Evolutionary conservation across 2,113 vertebrate species (phyloP).

Genomic region (Eidolon helvum): DNA sequence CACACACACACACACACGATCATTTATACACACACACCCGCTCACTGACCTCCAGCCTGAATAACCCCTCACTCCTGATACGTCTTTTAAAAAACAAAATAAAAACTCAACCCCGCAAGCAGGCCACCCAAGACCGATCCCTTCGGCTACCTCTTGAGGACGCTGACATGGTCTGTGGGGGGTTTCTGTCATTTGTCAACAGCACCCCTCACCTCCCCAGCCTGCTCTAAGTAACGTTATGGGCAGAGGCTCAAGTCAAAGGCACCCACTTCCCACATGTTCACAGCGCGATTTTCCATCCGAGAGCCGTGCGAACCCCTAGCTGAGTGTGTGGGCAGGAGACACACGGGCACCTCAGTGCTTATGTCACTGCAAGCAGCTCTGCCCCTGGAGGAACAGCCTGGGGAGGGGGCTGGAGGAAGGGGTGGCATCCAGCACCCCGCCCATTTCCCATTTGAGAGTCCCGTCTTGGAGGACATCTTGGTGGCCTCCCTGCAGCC

Average conservation of each 20-base stretch:
- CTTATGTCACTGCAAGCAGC: background rate
- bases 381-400: background rate
- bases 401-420: too few species aligned
- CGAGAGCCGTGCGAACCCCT: background rate
- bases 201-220: background rate
- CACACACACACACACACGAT: too few species aligned
- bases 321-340: background rate
- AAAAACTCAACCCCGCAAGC: background rate
- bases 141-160: background rate
- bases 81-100: background rate
- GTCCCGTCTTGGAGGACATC: background rate
- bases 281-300: background rate
- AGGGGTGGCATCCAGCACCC: background rate
- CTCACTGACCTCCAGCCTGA: background rate
- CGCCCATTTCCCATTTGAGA: background rate
- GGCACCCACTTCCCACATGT: background rate
- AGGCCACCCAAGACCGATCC: background rate
- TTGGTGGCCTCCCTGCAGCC: background rate
- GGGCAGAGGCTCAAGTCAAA: background rate
- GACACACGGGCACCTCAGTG: background rate
- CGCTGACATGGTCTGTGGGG: rapidly evolving
- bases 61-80: background rate
- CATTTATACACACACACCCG: background rate
- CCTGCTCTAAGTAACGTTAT: background rate
- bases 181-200: background rate